Base-by-base conservation (phyloP, 2,888 invertebrate species). In the Octonoba sinensis region DNA sequence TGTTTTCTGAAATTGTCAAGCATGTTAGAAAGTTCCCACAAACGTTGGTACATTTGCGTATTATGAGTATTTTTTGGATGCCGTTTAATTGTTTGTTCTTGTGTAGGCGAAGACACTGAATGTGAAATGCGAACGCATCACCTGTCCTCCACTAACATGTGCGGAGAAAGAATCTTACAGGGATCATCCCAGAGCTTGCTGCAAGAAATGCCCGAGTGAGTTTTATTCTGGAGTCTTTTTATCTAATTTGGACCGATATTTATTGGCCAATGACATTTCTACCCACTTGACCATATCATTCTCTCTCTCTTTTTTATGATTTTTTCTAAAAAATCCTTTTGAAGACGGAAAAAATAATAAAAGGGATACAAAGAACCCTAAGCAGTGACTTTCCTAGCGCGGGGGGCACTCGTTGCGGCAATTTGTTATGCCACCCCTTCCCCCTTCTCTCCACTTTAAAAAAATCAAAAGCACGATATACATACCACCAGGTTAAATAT, bases 161-260 rank as follows among this genome's bases (percentile, higher is more conserved):
- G 91, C 92, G 44, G 93, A 93, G 84, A 92, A 92, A 86, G 90
- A 92, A 27, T 93, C 94, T 0, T 91, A 92, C 84, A 90, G 94
- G 67, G 92, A 93, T 1, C 92, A 93, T 86, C 93, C 93, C 87
- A 93, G 93, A 86, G 92, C 94, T 49, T 95, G 95, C 88, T 95
- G 95, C 88, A 92, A 93, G 87, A 91, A 93, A 65, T 95, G 95
- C 86, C 93, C 93, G 24, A 86, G 87, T 87, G 73, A 82, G 84
- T 82, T 8, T 27, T 15, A n/a, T 24, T 44, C 24, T 54, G 18
- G 3, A 36, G 36, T 11, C n/a, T n/a, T 56, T 2, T 18, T 12
- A n/a, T 69, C 13, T 6, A 13, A 6, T 22, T 12, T 11, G 20
- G 15, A 64, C 16, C 16, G 49, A 15, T 1, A 49, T 49, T 49